These are phyloP conservation scores for Steatornis caripensis DNA, from an alignment of 2,113 vertebrate genomes.

Conservation along the genomic window DNA sequence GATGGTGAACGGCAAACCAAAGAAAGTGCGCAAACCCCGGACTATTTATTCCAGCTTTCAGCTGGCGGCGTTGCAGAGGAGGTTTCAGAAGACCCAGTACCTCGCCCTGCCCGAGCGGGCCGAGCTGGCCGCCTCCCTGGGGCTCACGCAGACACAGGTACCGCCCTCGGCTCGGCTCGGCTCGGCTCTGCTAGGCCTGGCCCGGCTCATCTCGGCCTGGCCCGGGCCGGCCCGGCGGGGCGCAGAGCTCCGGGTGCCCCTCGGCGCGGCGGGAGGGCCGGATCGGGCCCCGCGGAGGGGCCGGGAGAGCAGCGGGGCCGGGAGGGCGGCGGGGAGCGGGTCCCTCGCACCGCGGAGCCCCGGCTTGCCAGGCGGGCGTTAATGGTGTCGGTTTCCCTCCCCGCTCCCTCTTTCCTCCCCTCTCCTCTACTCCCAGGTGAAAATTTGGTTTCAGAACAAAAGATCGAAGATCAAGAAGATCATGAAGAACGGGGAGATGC, in stretches of 20 bases:
- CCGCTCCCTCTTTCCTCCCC: background rate
- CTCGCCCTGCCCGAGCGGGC: slow-evolving; percentile 96
- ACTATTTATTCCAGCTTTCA: slow-evolving; percentile 99
- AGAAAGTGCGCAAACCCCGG: slow-evolving; percentile 97
- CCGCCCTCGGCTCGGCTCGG: background rate
- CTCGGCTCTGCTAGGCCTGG: background rate
- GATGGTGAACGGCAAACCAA: slow-evolving; percentile 99
- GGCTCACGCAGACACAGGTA: slow-evolving; percentile 98
- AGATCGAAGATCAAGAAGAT: slow-evolving; percentile 99
- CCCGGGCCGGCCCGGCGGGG: background rate
- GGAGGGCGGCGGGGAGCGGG: background rate
- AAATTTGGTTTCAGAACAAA: slow-evolving; percentile 99
- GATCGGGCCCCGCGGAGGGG: background rate
- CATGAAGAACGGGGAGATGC: slow-evolving; percentile 98
- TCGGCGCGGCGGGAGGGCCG: background rate
- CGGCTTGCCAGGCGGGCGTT: background rate
- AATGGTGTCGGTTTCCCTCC: background rate
- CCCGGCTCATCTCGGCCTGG: too few relatives aligned
- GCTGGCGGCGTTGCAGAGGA: slow-evolving; percentile 93
- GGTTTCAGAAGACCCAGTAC: slow-evolving; percentile 99
- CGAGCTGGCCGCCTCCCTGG: slow-evolving; percentile 92
- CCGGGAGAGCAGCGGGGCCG: background rate
- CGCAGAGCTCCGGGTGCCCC: rapidly evolving
- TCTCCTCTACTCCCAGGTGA: slow-evolving; percentile 79
- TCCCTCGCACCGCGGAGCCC: background rate